phyloP scores from a whole-genome alignment of 2,888 invertebrate species.

The Cephus rjabovi region DNA sequence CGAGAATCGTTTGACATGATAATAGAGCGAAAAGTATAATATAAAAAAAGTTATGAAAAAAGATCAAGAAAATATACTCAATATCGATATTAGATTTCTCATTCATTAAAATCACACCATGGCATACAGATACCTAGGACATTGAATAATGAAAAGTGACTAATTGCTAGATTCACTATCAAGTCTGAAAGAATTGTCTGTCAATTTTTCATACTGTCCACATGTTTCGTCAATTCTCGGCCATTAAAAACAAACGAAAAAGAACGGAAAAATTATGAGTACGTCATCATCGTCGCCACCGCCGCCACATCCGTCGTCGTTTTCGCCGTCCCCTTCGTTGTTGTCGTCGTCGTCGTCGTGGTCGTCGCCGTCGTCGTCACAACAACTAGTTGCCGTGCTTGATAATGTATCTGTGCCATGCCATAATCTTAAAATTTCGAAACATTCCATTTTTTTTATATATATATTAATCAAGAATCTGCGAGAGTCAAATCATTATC shows the following conservation, averaged over 20 bases:
- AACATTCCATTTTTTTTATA: constrained; percentile 22
- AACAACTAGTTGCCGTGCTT: constrained; percentile 45
- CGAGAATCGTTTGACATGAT: constrained; percentile 62
- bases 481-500: background rate
- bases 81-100: constrained; percentile 25
- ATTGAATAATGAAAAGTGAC: constrained; percentile 34
- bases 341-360: background rate
- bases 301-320: background rate
- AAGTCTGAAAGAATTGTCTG: constrained; percentile 10
- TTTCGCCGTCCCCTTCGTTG: background rate
- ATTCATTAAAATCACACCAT: constrained; percentile 45
- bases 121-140: constrained; percentile 63
- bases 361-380: background rate
- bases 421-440: constrained; percentile 37
- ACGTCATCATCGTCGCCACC: background rate
- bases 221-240: constrained; percentile 19
- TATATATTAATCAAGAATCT: background rate
- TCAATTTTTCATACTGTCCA: constrained; percentile 17
- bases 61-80: constrained; percentile 24
- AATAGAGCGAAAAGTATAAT: constrained; percentile 55
- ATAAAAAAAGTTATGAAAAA: constrained; percentile 30
- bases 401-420: constrained; percentile 63
- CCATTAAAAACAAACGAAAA: constrained; percentile 1
- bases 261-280: background rate
- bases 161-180: constrained; percentile 4